Conservation (phyloP, 2,113 vertebrate species). For the Xiphophorus couchianus region DNA sequence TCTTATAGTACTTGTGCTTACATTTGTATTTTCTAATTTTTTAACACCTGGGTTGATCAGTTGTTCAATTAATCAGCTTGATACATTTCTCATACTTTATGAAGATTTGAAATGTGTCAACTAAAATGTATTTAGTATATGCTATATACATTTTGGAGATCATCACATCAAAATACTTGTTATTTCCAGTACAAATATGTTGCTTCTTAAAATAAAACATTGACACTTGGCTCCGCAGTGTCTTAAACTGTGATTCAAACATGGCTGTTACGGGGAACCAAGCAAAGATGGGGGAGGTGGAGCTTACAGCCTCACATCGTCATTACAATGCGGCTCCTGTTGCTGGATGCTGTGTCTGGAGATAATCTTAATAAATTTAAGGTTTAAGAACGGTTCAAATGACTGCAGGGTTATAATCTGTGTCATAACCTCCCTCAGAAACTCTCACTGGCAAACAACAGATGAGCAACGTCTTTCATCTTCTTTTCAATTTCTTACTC, state of each 20-base stretch:
- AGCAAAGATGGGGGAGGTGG: background rate
- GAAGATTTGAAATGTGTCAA: too few relatives aligned
- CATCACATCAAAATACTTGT: too few relatives aligned
- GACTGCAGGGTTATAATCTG: background rate
- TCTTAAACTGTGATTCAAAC: background rate
- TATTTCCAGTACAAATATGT: too few relatives aligned
- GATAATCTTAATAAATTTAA: background rate
- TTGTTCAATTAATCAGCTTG: too few relatives aligned
- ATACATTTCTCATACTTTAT: too few relatives aligned
- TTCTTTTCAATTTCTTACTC: background rate
- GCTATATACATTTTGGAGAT: too few relatives aligned
- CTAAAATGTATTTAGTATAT: too few relatives aligned
- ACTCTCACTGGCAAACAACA: background rate
- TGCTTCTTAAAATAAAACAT: too few relatives aligned
- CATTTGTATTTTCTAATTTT: too few relatives aligned
- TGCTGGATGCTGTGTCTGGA: background rate
- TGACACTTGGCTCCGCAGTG: too few relatives aligned
- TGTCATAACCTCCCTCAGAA: background rate
- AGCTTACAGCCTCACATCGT: constrained; percentile 1
- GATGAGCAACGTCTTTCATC: background rate
- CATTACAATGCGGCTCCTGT: background rate
- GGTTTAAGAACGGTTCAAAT: background rate
- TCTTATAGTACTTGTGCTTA: too few relatives aligned
- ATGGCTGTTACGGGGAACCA: background rate
- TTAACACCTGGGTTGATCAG: too few relatives aligned